Conservation (phyloP, 2,113 vertebrate species). For the Cyprinodon tularosa region DNA sequence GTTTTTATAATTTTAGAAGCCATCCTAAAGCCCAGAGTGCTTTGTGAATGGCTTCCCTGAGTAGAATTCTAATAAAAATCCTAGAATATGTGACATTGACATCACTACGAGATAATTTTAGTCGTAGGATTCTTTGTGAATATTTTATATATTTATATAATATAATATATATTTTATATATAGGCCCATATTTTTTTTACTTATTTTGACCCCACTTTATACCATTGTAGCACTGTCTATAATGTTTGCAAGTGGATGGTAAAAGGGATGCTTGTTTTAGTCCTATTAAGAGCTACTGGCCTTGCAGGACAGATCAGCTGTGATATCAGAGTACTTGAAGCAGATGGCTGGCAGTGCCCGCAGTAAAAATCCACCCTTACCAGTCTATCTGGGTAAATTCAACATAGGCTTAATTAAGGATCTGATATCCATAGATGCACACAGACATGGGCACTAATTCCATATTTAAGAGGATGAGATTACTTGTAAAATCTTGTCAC, state of each 20-base stretch:
- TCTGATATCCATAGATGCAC: slow-evolving; percentile 60
- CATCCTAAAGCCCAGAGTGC: no score
- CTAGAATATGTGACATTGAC: no score
- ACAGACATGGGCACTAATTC: slow-evolving; percentile 32
- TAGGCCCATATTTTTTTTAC: no score
- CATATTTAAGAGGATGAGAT: slow-evolving; percentile 37
- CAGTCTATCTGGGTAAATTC: slow-evolving; percentile 44
- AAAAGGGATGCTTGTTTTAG: slow-evolving; percentile 19
- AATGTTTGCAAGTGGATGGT: neutral
- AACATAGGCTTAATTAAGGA: slow-evolving; percentile 66
- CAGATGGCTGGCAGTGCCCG: slow-evolving; percentile 41
- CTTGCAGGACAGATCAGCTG: slow-evolving; percentile 38
- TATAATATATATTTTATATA: neutral
- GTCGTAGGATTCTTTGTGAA: no score
- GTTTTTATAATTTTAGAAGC: no score
- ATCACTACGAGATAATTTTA: no score
- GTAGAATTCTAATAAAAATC: no score
- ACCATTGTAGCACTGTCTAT: neutral
- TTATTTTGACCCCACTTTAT: neutral
- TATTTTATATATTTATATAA: neutral
- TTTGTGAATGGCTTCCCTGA: no score
- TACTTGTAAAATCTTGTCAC: slow-evolving; percentile 33
- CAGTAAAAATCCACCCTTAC: slow-evolving; percentile 31
- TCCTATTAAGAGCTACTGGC: slow-evolving; percentile 5
- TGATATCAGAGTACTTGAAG: slow-evolving; percentile 42